Conservation (phyloP, 2,888 invertebrate species). For the Cantharis rufa region DNA sequence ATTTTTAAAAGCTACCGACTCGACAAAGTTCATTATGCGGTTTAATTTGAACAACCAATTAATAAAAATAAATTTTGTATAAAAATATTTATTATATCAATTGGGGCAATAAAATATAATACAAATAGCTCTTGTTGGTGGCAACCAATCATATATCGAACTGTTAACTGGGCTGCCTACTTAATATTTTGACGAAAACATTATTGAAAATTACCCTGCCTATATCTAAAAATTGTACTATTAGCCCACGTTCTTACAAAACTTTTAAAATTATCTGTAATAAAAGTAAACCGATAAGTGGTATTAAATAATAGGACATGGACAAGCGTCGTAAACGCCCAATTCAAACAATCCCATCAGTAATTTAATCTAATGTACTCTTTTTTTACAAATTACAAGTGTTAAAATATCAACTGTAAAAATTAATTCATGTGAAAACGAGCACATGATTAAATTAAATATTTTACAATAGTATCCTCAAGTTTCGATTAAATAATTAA, state of each 20-base stretch:
- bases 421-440: slow-evolving; percentile 25
- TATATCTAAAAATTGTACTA: not conserved
- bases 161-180: not conserved
- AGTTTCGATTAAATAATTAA: slow-evolving; percentile 18
- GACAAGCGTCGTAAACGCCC: not conserved
- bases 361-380: not conserved
- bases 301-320: not conserved
- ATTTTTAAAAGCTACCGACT: not conserved
- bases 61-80: not conserved
- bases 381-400: not conserved
- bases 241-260: not conserved
- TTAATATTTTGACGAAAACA: not conserved
- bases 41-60: not conserved
- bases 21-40: not conserved
- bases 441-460: slow-evolving; percentile 19
- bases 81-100: not conserved
- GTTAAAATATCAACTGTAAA: slow-evolving; percentile 4
- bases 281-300: not conserved
- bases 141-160: not conserved
- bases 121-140: not conserved
- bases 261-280: not conserved
- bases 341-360: not conserved
- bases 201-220: not conserved
- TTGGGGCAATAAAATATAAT: too few species aligned
- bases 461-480: not conserved